Evolutionary conservation across 2,797 vertebrate species (phyloP), one percentile per base, ranked within the genome.

Genomic region (Mus spretus): DNA sequence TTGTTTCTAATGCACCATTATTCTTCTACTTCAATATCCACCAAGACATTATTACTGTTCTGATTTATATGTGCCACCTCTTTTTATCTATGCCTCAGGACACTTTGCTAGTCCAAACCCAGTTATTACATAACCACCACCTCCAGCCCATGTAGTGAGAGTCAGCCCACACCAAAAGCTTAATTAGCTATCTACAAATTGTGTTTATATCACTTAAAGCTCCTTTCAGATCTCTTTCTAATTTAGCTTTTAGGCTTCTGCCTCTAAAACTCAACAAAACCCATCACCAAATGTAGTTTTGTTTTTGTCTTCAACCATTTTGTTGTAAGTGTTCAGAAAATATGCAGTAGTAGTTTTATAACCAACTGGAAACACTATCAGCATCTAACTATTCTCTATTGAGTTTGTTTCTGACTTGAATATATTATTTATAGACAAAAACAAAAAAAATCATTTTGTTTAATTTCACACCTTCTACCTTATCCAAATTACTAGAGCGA

Each of bases 381-480:
- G 6, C 90, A 63, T 81, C 20, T 90, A 92, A 90, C 93, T 94
- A 63, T 85, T 95, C 12, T 4, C 34, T 92, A 95, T 53, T 97
- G 77, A 96, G 83, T 82, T 93, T 91, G 28, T 95, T 96, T 94
- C 55, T 92, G 19, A 87, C 5, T 78, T 78, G 15, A 93, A 79
- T 90, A 0, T 80, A 67, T 90, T 94, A 85, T 75, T 91, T 96
- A 57, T 77, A 40, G 31, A 4, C 65, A 87, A 87, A 31, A 90
- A 80, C 44, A 93, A 22, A 8, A 26, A 81, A 94, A 94, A 63
- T 34, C 11, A 82, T 22, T 84, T 96, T 93, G 74, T 91, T 94
- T 53, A 93, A 17, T 83, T 91, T 90, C 90, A 37, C 20, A 85
- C 74, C 91, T 89, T 50, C 63, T 95, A 84, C 44, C 93, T 93